phyloP scores from a whole-genome alignment of 2,113 vertebrate genomes.

The Parus major region DNA sequence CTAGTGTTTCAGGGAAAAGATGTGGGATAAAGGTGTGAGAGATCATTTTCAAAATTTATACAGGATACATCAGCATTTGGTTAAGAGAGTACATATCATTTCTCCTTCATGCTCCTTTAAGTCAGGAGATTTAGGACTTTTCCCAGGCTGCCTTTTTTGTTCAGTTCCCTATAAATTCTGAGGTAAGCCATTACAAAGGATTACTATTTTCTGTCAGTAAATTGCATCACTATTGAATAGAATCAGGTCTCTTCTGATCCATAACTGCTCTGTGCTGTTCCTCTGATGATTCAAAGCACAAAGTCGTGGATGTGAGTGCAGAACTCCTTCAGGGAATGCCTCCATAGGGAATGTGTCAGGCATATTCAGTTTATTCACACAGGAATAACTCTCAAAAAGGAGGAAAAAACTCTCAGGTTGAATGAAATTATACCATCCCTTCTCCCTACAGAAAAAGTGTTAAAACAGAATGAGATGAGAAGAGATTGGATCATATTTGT shows the following conservation, averaged over 20 bases:
- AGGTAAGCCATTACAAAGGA: neutral
- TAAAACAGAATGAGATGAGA: neutral
- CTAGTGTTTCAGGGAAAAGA: slow-evolving; percentile 19
- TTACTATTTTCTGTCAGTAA: neutral
- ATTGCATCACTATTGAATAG: neutral
- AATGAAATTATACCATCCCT: neutral
- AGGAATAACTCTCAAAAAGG: neutral
- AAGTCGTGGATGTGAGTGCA: neutral
- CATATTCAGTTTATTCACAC: neutral
- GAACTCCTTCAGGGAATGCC: neutral
- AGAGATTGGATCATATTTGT: neutral
- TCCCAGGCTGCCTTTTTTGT: neutral
- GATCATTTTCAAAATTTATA: neutral
- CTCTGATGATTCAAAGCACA: neutral
- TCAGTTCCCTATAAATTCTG: neutral
- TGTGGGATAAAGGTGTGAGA: neutral
- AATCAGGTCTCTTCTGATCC: neutral
- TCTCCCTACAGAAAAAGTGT: neutral
- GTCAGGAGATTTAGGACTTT: neutral
- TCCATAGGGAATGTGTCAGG: neutral
- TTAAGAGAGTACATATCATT: neutral
- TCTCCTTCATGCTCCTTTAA: neutral
- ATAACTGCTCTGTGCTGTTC: rapidly evolving
- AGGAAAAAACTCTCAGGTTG: neutral
- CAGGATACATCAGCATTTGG: neutral